Conservation (phyloP, 2,797 vertebrate genomes). For the Anguilla obscura region DNA sequence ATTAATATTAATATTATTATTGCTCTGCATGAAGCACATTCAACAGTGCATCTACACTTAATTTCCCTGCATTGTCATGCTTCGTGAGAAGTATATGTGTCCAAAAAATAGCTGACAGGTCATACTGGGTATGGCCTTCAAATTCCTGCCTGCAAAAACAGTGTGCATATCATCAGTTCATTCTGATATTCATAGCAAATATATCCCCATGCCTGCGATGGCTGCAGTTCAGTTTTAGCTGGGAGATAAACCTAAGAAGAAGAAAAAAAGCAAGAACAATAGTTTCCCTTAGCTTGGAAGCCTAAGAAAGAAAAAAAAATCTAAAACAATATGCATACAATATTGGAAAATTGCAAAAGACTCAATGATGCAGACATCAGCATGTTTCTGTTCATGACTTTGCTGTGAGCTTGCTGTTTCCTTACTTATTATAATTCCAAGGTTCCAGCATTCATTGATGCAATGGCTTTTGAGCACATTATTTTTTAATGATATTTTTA, state of each 20-base stretch:
- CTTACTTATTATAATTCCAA: not conserved
- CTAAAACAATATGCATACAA: not conserved
- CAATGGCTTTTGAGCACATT: not conserved
- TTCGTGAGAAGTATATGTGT: not conserved
- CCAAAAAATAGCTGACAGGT: not conserved
- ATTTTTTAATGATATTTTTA: conserved; percentile 3
- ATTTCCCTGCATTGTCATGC: not conserved
- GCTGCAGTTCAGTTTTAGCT: too few species aligned
- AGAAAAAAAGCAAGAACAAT: too few species aligned
- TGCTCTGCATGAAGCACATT: not conserved
- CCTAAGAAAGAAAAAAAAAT: not conserved
- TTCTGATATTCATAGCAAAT: too few species aligned
- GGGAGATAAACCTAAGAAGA: too few species aligned
- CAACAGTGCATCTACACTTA: not conserved
- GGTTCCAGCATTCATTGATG: not conserved
- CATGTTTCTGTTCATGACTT: not conserved
- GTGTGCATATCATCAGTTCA: too few species aligned
- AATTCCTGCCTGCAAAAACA: not conserved
- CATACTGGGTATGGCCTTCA: not conserved
- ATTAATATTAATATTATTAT: not conserved
- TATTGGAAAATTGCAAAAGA: not conserved
- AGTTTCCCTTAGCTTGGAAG: not conserved
- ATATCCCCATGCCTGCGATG: too few species aligned
- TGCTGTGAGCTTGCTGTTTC: not conserved
- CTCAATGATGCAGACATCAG: not conserved